Percentiles rank a stretch among this genome's conserved stretches.
These are phyloP conservation scores for Rallus crepitans DNA, from an alignment of 2,797 vertebrate genomes.

Conservation along the genomic window DNA sequence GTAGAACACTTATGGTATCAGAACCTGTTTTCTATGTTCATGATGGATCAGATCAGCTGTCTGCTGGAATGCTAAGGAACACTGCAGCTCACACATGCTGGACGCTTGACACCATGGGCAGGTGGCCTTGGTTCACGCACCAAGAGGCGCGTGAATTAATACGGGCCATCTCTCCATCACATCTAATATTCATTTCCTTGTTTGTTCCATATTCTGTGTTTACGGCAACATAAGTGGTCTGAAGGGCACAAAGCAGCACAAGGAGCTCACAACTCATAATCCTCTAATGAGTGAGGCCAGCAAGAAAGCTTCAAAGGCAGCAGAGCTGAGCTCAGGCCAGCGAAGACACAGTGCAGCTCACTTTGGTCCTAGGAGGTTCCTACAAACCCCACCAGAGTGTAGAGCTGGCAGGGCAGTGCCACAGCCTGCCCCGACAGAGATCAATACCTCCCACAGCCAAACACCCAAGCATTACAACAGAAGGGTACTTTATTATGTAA, in stretches of 20 bases:
- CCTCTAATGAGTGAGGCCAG: neutral
- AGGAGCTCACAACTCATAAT: neutral
- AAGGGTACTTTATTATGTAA: neutral
- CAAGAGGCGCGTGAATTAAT: fast-evolving
- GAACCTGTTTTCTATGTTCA: neutral
- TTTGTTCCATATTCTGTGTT: neutral
- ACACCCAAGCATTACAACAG: neutral
- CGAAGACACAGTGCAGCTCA: fast-evolving
- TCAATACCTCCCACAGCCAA: neutral
- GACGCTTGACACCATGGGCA: neutral
- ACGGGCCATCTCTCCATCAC: neutral
- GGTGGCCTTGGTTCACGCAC: neutral
- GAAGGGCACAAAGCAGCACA: neutral
- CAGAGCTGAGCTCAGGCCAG: neutral
- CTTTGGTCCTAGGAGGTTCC: neutral
- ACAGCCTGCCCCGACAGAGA: neutral
- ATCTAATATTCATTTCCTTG: neutral
- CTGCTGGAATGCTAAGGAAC: neutral
- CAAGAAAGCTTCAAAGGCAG: neutral
- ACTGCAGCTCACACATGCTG: fast-evolving
- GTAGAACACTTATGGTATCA: neutral
- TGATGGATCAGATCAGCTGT: neutral
- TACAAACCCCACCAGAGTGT: neutral
- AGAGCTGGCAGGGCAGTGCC: neutral
- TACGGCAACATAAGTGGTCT: neutral